These are phyloP conservation scores for Sebastes fasciatus DNA, from an alignment of 2,113 vertebrate species.

Conservation along the genomic window DNA sequence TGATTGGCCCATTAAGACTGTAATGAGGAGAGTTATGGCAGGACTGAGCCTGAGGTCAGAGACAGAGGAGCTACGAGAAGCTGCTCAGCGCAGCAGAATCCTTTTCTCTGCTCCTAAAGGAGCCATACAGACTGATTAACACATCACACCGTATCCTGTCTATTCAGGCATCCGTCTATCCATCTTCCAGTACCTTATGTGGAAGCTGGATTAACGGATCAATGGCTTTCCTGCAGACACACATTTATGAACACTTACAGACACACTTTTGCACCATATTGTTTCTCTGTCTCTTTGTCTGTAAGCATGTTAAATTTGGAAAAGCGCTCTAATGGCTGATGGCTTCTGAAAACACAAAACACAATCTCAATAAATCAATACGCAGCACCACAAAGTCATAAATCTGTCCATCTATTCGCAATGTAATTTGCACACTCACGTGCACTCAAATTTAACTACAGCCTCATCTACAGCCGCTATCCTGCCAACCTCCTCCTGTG, in stretches of 20 bases:
- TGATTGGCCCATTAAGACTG: slow-evolving; percentile 65
- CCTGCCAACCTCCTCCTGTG: not conserved
- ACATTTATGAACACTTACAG: not conserved
- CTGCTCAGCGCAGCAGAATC: slow-evolving; percentile 49
- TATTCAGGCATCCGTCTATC: not conserved
- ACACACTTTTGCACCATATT: not conserved
- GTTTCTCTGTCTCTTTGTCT: not conserved
- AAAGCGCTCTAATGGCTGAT: not conserved
- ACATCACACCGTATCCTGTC: not conserved
- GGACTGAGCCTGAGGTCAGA: slow-evolving; percentile 51
- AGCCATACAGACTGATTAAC: not conserved
- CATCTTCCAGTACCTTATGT: not conserved
- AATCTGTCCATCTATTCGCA: slow-evolving; percentile 15
- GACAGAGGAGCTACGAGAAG: slow-evolving; percentile 16
- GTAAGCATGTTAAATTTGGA: not conserved
- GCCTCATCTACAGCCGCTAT: slow-evolving; percentile 26
- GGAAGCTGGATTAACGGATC: not conserved
- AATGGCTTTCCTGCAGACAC: not conserved
- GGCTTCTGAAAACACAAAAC: slow-evolving; percentile 13
- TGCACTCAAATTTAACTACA: slow-evolving; percentile 22
- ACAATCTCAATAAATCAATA: slow-evolving; percentile 25
- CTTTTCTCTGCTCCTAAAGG: not conserved
- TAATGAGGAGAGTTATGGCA: slow-evolving; percentile 68
- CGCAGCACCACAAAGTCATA: slow-evolving; percentile 20
- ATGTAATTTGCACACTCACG: not conserved